Evolutionary conservation across 2,797 vertebrate genomes (phyloP).

Genomic region (Toxotes lorentzi): DNA sequence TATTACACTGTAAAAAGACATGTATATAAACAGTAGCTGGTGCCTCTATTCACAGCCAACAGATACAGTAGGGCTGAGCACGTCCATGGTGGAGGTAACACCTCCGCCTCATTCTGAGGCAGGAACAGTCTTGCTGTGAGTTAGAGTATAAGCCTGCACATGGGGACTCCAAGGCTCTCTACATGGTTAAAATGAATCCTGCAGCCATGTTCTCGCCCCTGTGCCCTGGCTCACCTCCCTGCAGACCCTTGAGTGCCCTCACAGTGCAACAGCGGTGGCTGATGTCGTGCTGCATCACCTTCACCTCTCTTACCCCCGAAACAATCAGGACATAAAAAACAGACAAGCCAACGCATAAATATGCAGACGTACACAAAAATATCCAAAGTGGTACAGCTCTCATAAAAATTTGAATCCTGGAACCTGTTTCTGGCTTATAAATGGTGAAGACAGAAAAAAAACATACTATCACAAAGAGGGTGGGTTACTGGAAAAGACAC

Average conservation of each 20-base stretch:
- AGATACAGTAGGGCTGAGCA: neutral
- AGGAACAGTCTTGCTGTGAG: slow-evolving; percentile 20
- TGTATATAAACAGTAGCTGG: neutral
- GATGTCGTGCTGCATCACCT: slow-evolving; percentile 37
- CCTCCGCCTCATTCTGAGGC: slow-evolving; percentile 12
- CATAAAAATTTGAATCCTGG: neutral
- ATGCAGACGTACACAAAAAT: slow-evolving; percentile 15
- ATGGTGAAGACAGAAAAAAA: neutral
- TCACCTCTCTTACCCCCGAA: slow-evolving; percentile 6
- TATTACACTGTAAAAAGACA: neutral
- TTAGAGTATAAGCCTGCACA: neutral
- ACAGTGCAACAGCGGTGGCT: neutral
- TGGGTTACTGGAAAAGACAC: neutral
- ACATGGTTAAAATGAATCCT: slow-evolving; percentile 34
- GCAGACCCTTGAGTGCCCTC: slow-evolving; percentile 30
- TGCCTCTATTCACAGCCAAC: neutral
- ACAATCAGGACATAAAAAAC: slow-evolving; percentile 15
- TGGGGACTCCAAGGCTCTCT: slow-evolving; percentile 8
- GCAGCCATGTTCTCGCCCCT: slow-evolving; percentile 27
- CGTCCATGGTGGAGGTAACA: slow-evolving; percentile 22
- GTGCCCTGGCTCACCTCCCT: slow-evolving; percentile 17
- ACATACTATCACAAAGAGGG: slow-evolving; percentile 1
- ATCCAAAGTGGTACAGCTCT: neutral
- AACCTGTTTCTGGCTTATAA: neutral
- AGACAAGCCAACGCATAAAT: slow-evolving; percentile 21